Evolutionary conservation across 1,140 invertebrate genomes (phyloP), one percentile per base, ranked within the genome.

Genomic region (Micrasema longulum): DNA sequence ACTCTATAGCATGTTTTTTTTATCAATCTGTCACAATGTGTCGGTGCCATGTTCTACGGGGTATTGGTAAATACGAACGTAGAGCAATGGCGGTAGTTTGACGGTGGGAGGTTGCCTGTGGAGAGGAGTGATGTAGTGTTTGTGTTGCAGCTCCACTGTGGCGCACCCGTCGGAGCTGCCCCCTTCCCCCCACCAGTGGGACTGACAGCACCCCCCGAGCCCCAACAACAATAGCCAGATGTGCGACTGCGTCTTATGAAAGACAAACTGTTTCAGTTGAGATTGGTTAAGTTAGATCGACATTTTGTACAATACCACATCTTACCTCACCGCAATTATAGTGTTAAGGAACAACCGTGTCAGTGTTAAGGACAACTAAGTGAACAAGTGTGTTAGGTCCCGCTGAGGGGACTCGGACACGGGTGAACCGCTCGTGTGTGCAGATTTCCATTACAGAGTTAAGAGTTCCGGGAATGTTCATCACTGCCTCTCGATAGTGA

Each of bases 101-200:
- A 7, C 26, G 26, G 26, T 4, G 26, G 2, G 26, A 2, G 26
- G 26, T 7, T n/a, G n/a, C n/a, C n/a, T n/a, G n/a, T n/a, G n/a
- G 26, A 41, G 50, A 4, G 35, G 26, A 71, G 48, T 65, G 50
- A 67, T 31, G 10, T 23, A 31, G 22, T 68, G 1, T 60, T 62
- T 60, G 43, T 78, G 65, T 92, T 93, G 77, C 90, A 97, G 96
- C 86, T 98, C 97, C 71, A 96, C 95, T 73, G 97, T 98, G 81
- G 97, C 97, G 71, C 96, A 98, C 86, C 95, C 96, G 52, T 97
- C 95, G 65, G 97, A 99, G 88, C 87, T 98, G 82, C 97, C 97
- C 77, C 97, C 97, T 22, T 98, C 96, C 78, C 97, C 97, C 70
- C 95, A 98, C 85, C 93, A 97, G 81, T 98, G 97, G 97, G 95